Evolutionary conservation across 1,140 invertebrate species (phyloP).

Genomic region (Cecropterus lyciades): DNA sequence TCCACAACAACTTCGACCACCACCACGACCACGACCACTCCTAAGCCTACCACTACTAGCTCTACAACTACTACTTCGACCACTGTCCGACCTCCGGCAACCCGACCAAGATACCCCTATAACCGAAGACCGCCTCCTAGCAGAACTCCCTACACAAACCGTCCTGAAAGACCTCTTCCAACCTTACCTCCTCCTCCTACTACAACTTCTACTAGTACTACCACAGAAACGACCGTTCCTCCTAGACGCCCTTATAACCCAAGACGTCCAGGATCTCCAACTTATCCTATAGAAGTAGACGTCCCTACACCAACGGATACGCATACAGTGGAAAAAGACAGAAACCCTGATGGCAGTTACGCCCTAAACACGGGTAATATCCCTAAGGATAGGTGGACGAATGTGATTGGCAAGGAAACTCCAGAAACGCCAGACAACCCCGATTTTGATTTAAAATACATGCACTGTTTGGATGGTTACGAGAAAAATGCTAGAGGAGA

Average conservation of each 20-base stretch:
- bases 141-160: slow-evolving; percentile 25
- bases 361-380: slow-evolving; percentile 52
- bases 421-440: slow-evolving; percentile 36
- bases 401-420: slow-evolving; percentile 56
- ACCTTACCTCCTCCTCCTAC: not conserved
- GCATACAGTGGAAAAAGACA: slow-evolving; percentile 53
- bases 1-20: slow-evolving; percentile 39
- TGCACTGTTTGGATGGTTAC: slow-evolving; percentile 70
- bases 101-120: slow-evolving; percentile 44
- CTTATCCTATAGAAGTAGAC: slow-evolving; percentile 50
- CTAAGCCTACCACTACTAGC: slow-evolving; percentile 29
- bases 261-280: slow-evolving; percentile 44
- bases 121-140: slow-evolving; percentile 35
- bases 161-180: slow-evolving; percentile 33
- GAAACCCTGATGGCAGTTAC: slow-evolving; percentile 51
- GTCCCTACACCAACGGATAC: slow-evolving; percentile 43
- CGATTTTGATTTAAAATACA: slow-evolving; percentile 53
- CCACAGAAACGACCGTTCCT: slow-evolving; percentile 22
- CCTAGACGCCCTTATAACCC: slow-evolving; percentile 26
- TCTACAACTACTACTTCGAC: slow-evolving; percentile 43
- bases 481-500: slow-evolving; percentile 64
- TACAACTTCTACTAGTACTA: no score
- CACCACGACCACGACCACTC: slow-evolving; percentile 37
- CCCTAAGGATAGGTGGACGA: slow-evolving; percentile 64
- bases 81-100: slow-evolving; percentile 37